A percentile compares a stretch with the other conserved stretches of the same genome.
These are phyloP conservation scores for Atethmia centrago DNA, from an alignment of 2,888 invertebrate species.

Conservation along the genomic window DNA sequence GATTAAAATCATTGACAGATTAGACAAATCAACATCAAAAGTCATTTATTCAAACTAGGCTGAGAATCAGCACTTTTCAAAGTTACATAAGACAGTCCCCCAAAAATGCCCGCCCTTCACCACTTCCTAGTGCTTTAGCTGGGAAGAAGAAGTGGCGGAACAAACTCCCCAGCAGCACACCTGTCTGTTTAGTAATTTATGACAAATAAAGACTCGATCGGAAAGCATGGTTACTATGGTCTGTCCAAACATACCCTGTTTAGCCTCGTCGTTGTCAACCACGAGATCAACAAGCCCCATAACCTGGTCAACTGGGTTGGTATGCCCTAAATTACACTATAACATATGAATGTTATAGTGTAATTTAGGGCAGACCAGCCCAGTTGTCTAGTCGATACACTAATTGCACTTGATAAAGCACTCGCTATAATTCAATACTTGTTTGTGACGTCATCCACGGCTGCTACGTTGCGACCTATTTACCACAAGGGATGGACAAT, in stretches of 20 bases:
- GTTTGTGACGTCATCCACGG: constrained; percentile 29
- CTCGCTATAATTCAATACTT: constrained; percentile 23
- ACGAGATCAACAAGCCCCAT: not conserved
- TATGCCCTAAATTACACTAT: no score
- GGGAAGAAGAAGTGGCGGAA: no score
- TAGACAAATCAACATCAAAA: no score
- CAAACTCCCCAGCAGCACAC: no score
- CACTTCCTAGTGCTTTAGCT: no score
- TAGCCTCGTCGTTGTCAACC: not conserved
- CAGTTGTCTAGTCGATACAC: constrained; percentile 10
- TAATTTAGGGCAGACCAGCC: not conserved
- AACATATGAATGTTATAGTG: no score
- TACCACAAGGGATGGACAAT: constrained; percentile 22
- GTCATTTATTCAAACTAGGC: no score
- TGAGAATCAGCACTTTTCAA: no score
- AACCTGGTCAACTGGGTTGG: no score
- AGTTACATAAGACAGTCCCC: no score
- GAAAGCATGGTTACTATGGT: not conserved
- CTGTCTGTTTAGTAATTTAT: no score
- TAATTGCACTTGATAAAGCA: constrained; percentile 26
- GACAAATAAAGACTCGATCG: not conserved
- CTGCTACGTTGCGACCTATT: constrained; percentile 35
- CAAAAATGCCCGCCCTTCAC: no score
- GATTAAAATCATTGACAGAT: not conserved
- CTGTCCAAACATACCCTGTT: not conserved